Percentiles rank a stretch among this genome's conserved stretches.
phyloP scores from a whole-genome alignment of 2,113 vertebrate genomes.

The Ailurus styani region DNA sequence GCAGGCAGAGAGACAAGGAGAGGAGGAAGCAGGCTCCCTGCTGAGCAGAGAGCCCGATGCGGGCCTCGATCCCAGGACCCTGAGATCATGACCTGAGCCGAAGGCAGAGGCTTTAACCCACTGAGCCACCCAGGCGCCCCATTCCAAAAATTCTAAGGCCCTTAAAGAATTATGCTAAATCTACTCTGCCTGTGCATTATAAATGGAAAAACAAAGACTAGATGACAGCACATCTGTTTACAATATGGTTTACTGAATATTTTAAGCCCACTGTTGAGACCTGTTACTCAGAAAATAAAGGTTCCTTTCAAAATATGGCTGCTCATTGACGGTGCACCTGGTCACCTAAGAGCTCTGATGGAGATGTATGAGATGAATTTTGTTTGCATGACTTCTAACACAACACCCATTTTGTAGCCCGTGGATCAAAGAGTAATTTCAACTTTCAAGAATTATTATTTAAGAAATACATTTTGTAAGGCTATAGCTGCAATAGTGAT shows the following conservation, averaged over 20 bases:
- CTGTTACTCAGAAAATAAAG: not conserved
- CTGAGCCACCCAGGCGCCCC: too few relatives aligned
- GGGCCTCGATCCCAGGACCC: too few relatives aligned
- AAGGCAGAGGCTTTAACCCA: too few relatives aligned
- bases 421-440: not conserved
- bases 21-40: too few relatives aligned
- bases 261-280: not conserved
- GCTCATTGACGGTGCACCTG: not conserved
- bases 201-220: not conserved
- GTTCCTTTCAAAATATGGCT: not conserved
- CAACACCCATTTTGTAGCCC: not conserved
- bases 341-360: not conserved
- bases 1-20: too few relatives aligned
- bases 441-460: not conserved
- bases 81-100: too few relatives aligned
- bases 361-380: not conserved
- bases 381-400: not conserved
- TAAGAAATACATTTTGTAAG: not conserved
- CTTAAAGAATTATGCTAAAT: not conserved
- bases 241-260: not conserved
- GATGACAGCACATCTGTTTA: not conserved
- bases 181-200: not conserved
- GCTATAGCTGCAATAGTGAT: not conserved
- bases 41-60: too few relatives aligned
- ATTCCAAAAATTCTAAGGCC: not conserved